These are phyloP conservation scores for Metridium senile DNA, from an alignment of 92 coral and sea anemone species.

Conservation along the genomic window DNA sequence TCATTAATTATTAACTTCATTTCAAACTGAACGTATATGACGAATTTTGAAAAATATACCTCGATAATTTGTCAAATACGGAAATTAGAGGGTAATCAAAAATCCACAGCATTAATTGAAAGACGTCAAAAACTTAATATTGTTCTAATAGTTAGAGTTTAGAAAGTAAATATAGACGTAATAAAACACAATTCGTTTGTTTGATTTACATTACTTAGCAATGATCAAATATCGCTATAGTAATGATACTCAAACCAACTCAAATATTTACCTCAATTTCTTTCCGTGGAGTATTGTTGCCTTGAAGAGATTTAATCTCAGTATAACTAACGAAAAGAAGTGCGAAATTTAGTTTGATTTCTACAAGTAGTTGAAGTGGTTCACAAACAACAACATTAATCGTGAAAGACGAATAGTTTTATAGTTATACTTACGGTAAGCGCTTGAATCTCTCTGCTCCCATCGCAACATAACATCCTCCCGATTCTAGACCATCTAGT, in stretches of 20 bases:
- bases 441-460: constrained; percentile 65
- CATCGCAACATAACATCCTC: constrained; percentile 77
- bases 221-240: background rate
- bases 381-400: too few relatives aligned
- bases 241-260: background rate
- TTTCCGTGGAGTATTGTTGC: constrained; percentile 22
- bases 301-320: constrained; percentile 25
- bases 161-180: too few relatives aligned
- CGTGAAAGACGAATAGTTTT: too few relatives aligned
- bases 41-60: too few relatives aligned
- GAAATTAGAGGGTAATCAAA: background rate
- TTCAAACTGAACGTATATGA: background rate
- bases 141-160: background rate
- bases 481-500: constrained; percentile 65
- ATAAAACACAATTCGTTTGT: background rate
- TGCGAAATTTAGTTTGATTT: background rate
- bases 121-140: constrained; percentile 5
- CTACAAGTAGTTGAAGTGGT: too few relatives aligned
- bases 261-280: constrained; percentile 30
- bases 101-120: background rate
- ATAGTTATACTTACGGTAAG: constrained; percentile 38
- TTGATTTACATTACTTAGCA: background rate
- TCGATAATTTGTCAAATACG: background rate
- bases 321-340: constrained; percentile 18
- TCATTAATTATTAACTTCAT: constrained; percentile 1